phyloP scores from a whole-genome alignment of 1,140 invertebrate genomes.

The Neotoxoptera formosana region DNA sequence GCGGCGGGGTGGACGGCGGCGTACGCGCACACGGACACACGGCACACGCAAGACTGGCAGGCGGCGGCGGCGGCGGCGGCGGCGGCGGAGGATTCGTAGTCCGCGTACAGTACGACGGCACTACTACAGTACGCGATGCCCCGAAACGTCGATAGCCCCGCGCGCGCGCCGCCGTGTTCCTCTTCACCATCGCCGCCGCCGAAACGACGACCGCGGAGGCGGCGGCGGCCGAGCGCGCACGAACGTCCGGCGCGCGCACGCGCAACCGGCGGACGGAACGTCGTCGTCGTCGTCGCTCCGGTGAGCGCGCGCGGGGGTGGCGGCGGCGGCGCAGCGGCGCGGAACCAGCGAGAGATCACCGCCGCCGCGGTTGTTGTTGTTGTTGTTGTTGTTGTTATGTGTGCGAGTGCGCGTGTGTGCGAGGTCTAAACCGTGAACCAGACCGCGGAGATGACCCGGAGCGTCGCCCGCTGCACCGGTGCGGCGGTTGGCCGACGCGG shows the following conservation, averaged over 20 bases:
- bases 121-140: neutral
- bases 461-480: neutral
- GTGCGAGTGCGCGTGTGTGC: no score
- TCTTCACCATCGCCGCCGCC: neutral
- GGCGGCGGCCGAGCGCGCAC: neutral
- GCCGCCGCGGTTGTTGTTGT: neutral
- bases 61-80: no score
- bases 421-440: neutral
- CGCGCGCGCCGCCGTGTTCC: neutral
- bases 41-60: slow-evolving; percentile 26
- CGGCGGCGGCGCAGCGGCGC: no score
- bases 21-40: neutral
- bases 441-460: neutral
- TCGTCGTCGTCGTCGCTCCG: neutral
- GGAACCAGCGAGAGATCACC: neutral
- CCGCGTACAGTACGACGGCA: neutral
- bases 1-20: neutral
- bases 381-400: neutral
- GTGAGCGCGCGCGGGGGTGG: no score
- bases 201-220: no score
- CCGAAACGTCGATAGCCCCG: slow-evolving; percentile 44
- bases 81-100: neutral
- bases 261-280: neutral
- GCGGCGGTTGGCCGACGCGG: neutral
- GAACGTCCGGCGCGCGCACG: neutral